These are phyloP conservation scores for Mixornis gularis DNA, from an alignment of 2,113 vertebrate species.

Conservation along the genomic window DNA sequence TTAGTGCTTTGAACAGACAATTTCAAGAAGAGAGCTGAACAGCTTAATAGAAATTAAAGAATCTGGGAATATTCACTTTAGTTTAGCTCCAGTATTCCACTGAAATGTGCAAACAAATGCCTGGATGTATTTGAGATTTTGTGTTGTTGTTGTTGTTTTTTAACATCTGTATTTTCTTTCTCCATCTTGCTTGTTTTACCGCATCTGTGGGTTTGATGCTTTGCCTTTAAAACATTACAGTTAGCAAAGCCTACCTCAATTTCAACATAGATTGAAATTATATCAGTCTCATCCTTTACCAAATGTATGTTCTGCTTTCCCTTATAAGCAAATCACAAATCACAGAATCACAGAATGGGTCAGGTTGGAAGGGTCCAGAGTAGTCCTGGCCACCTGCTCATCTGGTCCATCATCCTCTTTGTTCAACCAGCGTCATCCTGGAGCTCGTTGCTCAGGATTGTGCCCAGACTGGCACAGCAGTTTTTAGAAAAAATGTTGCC, in stretches of 20 bases:
- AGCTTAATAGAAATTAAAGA: background rate
- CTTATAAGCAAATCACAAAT: background rate
- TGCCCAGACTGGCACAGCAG: background rate
- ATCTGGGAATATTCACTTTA: background rate
- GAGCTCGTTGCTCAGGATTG: background rate
- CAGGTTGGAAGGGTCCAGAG: background rate
- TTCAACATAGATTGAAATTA: background rate
- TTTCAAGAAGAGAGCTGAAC: background rate
- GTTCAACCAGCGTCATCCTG: background rate
- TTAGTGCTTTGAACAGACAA: background rate
- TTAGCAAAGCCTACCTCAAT: background rate
- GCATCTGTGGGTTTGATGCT: accelerated
- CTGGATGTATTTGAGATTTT: background rate
- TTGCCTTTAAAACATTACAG: background rate
- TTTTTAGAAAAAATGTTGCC: background rate
- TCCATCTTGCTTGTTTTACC: background rate
- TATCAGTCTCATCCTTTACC: background rate
- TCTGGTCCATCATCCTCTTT: background rate
- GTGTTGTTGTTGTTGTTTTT: background rate
- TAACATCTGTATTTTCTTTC: background rate
- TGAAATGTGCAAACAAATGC: accelerated
- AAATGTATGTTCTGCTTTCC: background rate
- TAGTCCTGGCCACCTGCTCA: background rate
- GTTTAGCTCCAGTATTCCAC: background rate
- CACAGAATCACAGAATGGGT: background rate